Evolutionary conservation across 2,113 vertebrate species (phyloP).

Genomic region (Silurus meridionalis): DNA sequence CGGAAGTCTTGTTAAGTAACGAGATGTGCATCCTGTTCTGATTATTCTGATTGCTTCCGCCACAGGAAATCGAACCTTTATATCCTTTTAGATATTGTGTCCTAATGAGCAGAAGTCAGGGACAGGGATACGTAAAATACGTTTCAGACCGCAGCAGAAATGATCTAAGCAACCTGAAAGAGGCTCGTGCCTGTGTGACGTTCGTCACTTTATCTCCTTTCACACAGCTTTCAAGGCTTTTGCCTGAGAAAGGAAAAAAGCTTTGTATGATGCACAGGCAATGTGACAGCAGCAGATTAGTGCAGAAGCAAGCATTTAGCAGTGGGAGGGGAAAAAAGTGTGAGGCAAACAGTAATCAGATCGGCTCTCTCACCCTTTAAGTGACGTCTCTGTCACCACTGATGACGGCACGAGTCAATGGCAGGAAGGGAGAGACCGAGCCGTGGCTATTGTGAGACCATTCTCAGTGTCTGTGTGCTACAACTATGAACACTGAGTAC

Average conservation of each 20-base stretch:
- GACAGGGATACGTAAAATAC: not conserved
- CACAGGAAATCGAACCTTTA: not conserved
- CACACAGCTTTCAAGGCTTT: not conserved
- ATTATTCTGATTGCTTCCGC: too few species aligned
- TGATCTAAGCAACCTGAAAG: not conserved
- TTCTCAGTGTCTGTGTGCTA: not conserved
- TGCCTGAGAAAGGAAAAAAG: not conserved
- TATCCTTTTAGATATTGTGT: not conserved
- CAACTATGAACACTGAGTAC: not conserved
- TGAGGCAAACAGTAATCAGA: slow-evolving; percentile 18
- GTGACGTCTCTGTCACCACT: slow-evolving; percentile 31
- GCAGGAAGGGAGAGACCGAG: slow-evolving; percentile 47
- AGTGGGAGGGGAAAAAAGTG: not conserved
- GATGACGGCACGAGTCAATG: slow-evolving; percentile 32
- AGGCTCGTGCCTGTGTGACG: not conserved
- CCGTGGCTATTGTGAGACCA: slow-evolving; percentile 12
- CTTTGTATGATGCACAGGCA: not conserved
- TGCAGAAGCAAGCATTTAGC: not conserved
- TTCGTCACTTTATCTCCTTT: slow-evolving; percentile 7
- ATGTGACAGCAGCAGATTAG: not conserved
- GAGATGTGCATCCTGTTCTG: not conserved
- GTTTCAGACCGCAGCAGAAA: not conserved
- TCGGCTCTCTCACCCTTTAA: slow-evolving; percentile 23
- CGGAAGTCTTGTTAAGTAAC: not conserved
- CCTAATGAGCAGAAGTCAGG: not conserved